A percentile compares a stretch with the other conserved stretches of the same genome.
phyloP scores from a whole-genome alignment of 2,113 vertebrate species.

The Malurus alboscapulatus region DNA sequence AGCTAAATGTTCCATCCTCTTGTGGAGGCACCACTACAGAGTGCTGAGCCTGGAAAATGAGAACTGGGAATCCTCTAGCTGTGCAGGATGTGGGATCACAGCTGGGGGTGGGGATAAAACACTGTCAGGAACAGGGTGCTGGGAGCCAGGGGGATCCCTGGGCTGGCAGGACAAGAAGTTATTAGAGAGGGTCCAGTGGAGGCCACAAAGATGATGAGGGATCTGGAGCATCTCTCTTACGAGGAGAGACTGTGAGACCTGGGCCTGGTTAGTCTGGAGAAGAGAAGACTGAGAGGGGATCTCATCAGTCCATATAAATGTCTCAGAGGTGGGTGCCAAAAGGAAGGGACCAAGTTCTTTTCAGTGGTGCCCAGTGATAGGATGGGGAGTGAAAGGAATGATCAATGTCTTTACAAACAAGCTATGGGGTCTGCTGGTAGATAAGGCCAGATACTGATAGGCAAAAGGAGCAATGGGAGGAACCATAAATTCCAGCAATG shows the following conservation, averaged over 20 bases:
- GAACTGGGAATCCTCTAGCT: neutral
- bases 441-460: too few species aligned
- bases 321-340: neutral
- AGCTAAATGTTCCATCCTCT: fast-evolving
- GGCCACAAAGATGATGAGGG: neutral
- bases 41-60: neutral
- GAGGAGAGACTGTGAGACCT: neutral
- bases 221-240: neutral
- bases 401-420: too few species aligned
- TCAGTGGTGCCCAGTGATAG: neutral
- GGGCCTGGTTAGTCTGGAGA: neutral
- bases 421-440: too few species aligned
- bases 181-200: neutral
- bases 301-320: neutral
- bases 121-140: neutral
- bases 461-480: too few species aligned
- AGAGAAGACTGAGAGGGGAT: neutral
- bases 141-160: neutral
- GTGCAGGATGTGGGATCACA: neutral
- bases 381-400: fast-evolving
- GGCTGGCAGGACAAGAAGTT: neutral
- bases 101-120: neutral
- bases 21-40: neutral
- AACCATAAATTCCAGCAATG: too few species aligned
- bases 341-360: neutral